These are phyloP conservation scores for Darevskia nairensis DNA, from an alignment of 2,797 vertebrate genomes.

Conservation along the genomic window DNA sequence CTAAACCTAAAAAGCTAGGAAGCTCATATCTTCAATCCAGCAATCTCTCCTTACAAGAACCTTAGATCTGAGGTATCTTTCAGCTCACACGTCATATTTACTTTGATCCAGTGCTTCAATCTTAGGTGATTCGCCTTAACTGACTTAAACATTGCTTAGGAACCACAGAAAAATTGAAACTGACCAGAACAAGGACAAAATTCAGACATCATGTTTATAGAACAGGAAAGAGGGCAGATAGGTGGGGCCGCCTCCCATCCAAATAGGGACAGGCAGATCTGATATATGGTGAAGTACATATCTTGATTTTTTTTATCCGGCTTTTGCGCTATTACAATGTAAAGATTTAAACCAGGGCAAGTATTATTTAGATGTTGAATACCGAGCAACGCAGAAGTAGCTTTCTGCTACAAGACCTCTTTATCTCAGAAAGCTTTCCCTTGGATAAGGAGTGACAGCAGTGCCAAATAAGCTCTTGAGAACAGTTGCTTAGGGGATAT, in stretches of 20 bases:
- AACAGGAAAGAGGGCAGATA: not conserved
- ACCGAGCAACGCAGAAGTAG: not conserved
- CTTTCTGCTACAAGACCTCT: not conserved
- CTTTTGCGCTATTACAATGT: not conserved
- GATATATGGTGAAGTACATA: not conserved
- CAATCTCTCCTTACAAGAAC: not conserved
- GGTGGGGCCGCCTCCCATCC: too few relatives aligned
- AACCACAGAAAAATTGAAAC: not conserved
- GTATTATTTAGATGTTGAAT: not conserved
- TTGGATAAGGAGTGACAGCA: constrained; percentile 13
- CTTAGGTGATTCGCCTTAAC: not conserved
- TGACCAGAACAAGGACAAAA: not conserved
- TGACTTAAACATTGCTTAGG: not conserved
- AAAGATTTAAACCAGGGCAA: not conserved
- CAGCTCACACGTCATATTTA: not conserved
- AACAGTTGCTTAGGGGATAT: not conserved
- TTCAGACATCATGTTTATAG: not conserved
- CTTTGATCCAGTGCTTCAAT: not conserved
- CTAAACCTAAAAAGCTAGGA: not conserved
- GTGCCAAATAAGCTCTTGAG: constrained; percentile 18
- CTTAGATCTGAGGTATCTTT: not conserved
- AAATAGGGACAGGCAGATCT: not conserved
- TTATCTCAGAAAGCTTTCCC: not conserved
- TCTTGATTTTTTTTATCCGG: not conserved
- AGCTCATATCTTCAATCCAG: not conserved